Conservation (phyloP, 2,113 vertebrate genomes). For the Corythornis cristatus region DNA sequence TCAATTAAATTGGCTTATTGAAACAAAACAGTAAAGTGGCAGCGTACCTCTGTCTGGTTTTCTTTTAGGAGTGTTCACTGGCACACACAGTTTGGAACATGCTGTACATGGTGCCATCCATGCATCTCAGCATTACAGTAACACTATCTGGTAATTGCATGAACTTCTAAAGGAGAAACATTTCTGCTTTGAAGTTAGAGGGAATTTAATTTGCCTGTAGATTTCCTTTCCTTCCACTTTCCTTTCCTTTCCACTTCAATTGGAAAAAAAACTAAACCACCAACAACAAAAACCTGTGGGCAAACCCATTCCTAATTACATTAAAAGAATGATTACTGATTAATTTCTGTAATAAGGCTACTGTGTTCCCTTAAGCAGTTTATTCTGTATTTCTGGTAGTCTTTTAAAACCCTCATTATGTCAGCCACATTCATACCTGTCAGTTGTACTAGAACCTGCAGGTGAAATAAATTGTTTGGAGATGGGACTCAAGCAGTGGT, state of each 20-base stretch:
- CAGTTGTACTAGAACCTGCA: not conserved
- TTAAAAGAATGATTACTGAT: not conserved
- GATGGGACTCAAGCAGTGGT: fast-evolving
- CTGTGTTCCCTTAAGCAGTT: not conserved
- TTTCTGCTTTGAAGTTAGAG: not conserved
- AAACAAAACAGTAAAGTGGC: not conserved
- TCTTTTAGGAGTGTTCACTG: not conserved
- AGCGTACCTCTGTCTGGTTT: not conserved
- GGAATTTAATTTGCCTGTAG: not conserved
- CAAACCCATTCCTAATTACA: not conserved
- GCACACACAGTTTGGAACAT: not conserved
- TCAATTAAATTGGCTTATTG: not conserved
- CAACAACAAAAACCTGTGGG: not conserved
- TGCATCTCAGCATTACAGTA: not conserved
- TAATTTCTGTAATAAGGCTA: not conserved
- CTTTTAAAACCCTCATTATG: not conserved
- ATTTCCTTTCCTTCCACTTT: not conserved
- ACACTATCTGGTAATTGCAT: not conserved
- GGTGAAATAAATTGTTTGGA: not conserved
- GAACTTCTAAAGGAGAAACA: not conserved
- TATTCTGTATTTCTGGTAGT: not conserved
- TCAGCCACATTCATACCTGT: not conserved
- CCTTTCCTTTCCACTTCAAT: not conserved
- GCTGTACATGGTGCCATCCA: not conserved
- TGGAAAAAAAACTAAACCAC: not conserved